A percentile compares a stretch with the other conserved stretches of the same genome.
Conservation (phyloP, 2,888 invertebrate species). For the Zelleria hepariella region DNA sequence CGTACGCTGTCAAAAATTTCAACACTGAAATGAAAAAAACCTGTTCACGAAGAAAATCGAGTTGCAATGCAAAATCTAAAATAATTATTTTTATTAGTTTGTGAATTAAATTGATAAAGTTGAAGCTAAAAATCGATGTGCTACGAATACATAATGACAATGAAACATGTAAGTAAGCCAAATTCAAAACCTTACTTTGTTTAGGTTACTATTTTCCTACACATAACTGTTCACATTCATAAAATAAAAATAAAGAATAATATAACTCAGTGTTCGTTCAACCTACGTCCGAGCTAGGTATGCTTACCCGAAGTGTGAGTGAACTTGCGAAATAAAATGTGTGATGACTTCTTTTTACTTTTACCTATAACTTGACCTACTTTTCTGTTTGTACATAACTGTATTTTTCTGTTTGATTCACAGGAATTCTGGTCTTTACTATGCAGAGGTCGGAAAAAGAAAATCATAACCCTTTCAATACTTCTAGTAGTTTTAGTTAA, state of each 20-base stretch:
- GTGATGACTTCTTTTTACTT: too few species aligned
- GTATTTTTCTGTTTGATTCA: conserved; percentile 17
- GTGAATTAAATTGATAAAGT: too few species aligned
- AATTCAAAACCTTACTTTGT: background rate
- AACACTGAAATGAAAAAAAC: too few species aligned
- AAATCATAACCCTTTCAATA: conserved; percentile 38
- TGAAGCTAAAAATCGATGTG: too few species aligned
- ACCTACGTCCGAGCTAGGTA: background rate
- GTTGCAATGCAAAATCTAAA: too few species aligned
- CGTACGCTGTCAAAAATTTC: too few species aligned
- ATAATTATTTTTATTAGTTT: too few species aligned
- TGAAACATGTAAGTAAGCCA: background rate
- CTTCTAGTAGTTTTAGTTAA: conserved; percentile 48
- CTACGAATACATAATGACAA: background rate
- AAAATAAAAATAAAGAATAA: background rate
- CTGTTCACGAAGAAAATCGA: too few species aligned
- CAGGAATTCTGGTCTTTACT: conserved; percentile 50
- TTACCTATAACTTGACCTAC: background rate
- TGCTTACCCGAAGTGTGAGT: background rate
- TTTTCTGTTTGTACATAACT: background rate
- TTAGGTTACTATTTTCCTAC: background rate
- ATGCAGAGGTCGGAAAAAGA: conserved; percentile 59
- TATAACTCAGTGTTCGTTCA: background rate
- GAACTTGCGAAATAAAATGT: background rate
- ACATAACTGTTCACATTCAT: background rate